phyloP scores from a whole-genome alignment of 2,113 vertebrate species.

The Hiodon alosoides region DNA sequence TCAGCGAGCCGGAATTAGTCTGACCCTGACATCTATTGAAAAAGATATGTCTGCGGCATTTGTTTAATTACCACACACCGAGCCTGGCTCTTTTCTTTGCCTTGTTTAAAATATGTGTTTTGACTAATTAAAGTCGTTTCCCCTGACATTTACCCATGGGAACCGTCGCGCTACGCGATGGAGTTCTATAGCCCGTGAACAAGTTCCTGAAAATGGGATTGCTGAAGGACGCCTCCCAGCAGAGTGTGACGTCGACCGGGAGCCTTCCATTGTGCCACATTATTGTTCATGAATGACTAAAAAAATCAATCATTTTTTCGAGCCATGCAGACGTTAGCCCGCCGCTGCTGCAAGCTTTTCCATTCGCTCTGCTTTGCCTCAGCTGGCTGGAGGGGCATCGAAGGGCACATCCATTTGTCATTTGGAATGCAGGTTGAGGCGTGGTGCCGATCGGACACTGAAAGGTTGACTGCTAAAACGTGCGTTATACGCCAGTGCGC shows the following conservation, averaged over 20 bases:
- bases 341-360: no score
- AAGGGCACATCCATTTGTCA: no score
- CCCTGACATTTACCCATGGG: constrained; percentile 37
- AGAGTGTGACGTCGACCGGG: neutral
- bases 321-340: no score
- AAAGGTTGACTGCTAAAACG: no score
- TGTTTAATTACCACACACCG: constrained; percentile 35
- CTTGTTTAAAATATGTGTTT: constrained; percentile 43
- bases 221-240: constrained; percentile 16
- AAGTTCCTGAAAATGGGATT: constrained; percentile 23
- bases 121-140: constrained; percentile 37
- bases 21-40: constrained; percentile 29
- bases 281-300: no score
- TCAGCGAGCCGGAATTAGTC: neutral
- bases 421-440: no score
- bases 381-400: no score
- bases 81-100: constrained; percentile 28
- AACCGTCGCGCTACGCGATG: constrained; percentile 24
- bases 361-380: no score
- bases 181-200: constrained; percentile 36
- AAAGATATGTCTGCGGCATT: constrained; percentile 27
- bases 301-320: no score
- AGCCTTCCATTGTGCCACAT: neutral
- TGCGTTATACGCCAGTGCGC: no score
- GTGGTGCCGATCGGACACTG: no score